Conservation (phyloP, 2,113 vertebrate genomes). For the Geococcyx californianus region DNA sequence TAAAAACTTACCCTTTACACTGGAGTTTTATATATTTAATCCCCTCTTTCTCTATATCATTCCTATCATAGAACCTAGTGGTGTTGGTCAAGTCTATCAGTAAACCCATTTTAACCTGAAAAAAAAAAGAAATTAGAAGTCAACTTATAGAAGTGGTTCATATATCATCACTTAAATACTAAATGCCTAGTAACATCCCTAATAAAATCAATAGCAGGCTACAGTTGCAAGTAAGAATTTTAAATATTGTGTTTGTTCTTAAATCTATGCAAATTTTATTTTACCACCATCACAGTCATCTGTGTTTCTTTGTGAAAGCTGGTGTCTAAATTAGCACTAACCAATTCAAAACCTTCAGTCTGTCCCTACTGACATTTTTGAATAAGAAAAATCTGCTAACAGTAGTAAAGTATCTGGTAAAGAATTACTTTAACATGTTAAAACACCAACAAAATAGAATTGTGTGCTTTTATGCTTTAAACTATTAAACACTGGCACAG, state of each 20-base stretch:
- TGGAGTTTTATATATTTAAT: slow-evolving; percentile 94
- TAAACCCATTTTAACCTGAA: slow-evolving; percentile 96
- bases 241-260: neutral
- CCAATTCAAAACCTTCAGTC: neutral
- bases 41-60: slow-evolving; percentile 94
- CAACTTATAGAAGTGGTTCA: neutral
- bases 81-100: slow-evolving; percentile 97
- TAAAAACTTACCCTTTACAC: slow-evolving; percentile 90
- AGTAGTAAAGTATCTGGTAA: neutral
- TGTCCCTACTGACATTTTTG: neutral
- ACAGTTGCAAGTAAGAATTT: neutral
- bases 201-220: neutral
- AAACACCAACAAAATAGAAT: neutral
- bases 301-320: neutral
- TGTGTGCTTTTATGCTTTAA: neutral
- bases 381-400: neutral
- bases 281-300: neutral
- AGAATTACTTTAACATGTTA: neutral
- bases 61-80: slow-evolving; percentile 92
- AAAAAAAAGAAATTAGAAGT: neutral
- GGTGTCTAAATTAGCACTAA: neutral
- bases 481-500: neutral
- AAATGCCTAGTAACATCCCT: neutral
- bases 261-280: neutral
- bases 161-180: neutral